Conservation (phyloP, 2,113 vertebrate genomes). For the Mustela nigripes region DNA sequence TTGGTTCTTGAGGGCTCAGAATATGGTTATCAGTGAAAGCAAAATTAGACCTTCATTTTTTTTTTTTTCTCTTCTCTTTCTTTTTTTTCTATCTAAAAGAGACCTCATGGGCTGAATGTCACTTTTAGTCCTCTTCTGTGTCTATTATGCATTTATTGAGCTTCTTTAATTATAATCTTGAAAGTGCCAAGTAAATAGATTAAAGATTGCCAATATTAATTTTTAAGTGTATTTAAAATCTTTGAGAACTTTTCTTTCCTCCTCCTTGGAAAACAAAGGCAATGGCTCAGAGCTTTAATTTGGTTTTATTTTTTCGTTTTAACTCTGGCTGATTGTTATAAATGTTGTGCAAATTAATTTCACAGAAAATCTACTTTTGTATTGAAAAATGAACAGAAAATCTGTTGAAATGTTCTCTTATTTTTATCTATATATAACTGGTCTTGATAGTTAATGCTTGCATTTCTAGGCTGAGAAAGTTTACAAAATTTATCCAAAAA, state of each 20-base stretch:
- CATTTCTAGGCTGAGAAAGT: conserved; percentile 52
- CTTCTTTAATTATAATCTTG: conserved; percentile 70
- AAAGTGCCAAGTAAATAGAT: conserved; percentile 72
- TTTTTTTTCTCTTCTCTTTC: conserved; percentile 25
- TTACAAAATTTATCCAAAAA: conserved; percentile 48
- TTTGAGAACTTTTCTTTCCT: conserved; percentile 53
- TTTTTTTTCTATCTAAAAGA: conserved; percentile 62
- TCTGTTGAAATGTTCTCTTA: conserved; percentile 11
- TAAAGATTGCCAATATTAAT: conserved; percentile 73
- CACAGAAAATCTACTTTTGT: neutral
- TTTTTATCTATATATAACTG: neutral
- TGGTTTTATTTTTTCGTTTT: conserved; percentile 66
- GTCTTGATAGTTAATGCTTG: conserved; percentile 50
- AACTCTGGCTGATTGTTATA: conserved; percentile 24
- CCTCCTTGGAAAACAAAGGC: conserved; percentile 62
- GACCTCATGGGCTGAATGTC: conserved; percentile 43
- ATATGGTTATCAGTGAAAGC: conserved; percentile 34
- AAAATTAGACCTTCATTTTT: neutral
- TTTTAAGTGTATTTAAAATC: conserved; percentile 66
- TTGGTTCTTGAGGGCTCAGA: neutral
- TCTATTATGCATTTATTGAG: conserved; percentile 68
- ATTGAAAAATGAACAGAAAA: conserved; percentile 37
- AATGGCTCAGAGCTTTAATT: conserved; percentile 39
- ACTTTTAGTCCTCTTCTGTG: conserved; percentile 50
- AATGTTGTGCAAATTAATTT: conserved; percentile 54